A percentile compares a stretch with the other conserved stretches of the same genome.
These are phyloP conservation scores for Lepidotrigona ventralis DNA, from an alignment of 1,140 invertebrate genomes.

Conservation along the genomic window DNA sequence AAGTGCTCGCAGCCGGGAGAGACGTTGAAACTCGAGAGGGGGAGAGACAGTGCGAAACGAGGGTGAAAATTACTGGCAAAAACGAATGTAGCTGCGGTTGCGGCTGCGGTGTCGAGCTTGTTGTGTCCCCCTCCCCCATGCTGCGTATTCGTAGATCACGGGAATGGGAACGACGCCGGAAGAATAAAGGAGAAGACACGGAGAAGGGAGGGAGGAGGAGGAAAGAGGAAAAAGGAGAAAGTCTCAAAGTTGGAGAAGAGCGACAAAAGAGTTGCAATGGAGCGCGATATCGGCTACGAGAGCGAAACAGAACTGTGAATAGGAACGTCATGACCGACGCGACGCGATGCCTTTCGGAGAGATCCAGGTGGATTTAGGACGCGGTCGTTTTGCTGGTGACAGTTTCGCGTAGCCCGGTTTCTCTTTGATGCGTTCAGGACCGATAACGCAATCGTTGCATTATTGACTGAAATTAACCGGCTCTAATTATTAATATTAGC, in stretches of 20 bases:
- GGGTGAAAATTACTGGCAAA: constrained; percentile 33
- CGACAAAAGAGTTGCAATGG: background rate
- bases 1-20: background rate
- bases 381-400: background rate
- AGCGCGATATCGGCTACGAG: constrained; percentile 17
- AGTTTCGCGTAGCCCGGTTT: background rate
- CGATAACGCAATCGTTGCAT: no score
- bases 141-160: constrained; percentile 16
- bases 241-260: background rate
- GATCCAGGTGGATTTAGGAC: background rate
- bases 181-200: background rate
- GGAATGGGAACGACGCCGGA: constrained; percentile 48
- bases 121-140: background rate
- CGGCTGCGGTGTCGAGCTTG: background rate
- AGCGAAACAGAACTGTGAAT: constrained; percentile 54
- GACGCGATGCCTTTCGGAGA: constrained; percentile 63
- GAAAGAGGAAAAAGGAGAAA: background rate
- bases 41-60: constrained; percentile 37
- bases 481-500: no score
- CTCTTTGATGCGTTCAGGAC: no score
- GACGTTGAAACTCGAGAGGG: constrained; percentile 26
- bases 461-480: no score
- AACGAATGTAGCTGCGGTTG: background rate
- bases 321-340: constrained; percentile 69
- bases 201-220: no score